Conservation (phyloP, 2,888 invertebrate genomes). For the Plusia festucae region DNA sequence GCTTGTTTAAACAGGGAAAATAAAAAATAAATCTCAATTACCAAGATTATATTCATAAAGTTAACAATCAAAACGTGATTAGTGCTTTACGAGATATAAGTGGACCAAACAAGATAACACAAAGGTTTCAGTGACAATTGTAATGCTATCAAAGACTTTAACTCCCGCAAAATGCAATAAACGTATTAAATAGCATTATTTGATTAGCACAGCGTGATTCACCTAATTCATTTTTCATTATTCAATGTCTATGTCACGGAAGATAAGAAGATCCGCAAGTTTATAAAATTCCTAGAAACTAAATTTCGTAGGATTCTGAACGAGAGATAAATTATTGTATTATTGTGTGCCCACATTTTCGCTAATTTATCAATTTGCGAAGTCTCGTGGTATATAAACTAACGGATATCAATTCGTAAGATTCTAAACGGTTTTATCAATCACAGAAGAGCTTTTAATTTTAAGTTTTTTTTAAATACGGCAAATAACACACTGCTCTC, state of each 20-base stretch:
- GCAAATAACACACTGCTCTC: no score
- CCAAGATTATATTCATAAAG: background rate
- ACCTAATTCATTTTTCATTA: constrained; percentile 16
- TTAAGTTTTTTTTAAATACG: no score
- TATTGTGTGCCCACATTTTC: no score
- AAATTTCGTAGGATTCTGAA: no score
- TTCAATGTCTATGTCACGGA: constrained; percentile 2
- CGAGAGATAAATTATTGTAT: no score
- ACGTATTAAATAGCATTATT: constrained; percentile 16
- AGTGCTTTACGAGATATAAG: constrained; percentile 7
- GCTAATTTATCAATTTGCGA: no score
- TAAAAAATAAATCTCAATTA: background rate
- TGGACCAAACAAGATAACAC: constrained; percentile 3
- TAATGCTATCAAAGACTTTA: constrained; percentile 42
- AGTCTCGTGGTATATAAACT: no score
- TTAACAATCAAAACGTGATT: constrained; percentile 15
- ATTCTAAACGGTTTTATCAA: no score
- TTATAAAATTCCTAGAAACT: no score
- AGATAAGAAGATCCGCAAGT: no score
- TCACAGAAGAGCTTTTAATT: no score
- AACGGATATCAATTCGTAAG: no score
- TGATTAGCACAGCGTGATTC: constrained; percentile 11
- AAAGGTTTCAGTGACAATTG: constrained; percentile 20
- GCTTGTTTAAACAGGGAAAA: background rate
- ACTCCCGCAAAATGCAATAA: constrained; percentile 31